Evolutionary conservation across 2,113 vertebrate genomes (phyloP), one percentile per base, ranked within the genome.

Genomic region (Anhinga rufa): DNA sequence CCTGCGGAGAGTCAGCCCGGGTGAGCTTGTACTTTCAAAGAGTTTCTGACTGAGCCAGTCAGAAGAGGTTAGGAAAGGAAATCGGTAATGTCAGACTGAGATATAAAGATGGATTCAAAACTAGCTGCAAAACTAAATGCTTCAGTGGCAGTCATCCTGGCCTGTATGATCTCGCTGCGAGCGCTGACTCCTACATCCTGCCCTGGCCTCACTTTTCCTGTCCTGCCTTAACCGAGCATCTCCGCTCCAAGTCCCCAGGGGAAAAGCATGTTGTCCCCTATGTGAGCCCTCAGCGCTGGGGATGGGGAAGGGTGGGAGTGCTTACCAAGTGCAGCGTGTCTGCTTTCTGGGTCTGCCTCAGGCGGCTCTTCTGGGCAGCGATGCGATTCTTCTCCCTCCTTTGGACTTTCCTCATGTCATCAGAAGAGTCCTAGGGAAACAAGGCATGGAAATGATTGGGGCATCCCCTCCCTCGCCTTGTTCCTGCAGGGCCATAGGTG

Each of bases 371-470:
- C 98, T 99, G 99, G 40, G 99, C 99, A 31, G 99, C 99, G 0
- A 99, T 99, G 12, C 99, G 99, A 86, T 99, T 99, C 98, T 99
- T 99, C 96, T 99, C 99, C 64, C 99, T 97, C 96, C 99, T 98
- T 96, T 99, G 99, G 88, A 99, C 99, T 95, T 99, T 99, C 94
- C 99, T 99, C 81, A 98, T 96, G 49, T 99, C 99, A 51, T 99
- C 99, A 44, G 99, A 98, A 75, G 99, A 99, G 79, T 99, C 99
- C 99, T 99, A 66, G 74, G 75, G 82, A 91, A 84, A 97, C 18
- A 95, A 89, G 46, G 24, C 42, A 82, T 52, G 51, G 85, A 75
- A 92, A 82, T 90, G 22, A 70, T 12, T 72, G n/a, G 20, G 52
- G 28, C 26, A 36, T 62, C 55, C 34, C n/a, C 82, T 87, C 46